Base-by-base conservation (phyloP, 1,140 invertebrate species). In the Neuroterus valhalla region DNA sequence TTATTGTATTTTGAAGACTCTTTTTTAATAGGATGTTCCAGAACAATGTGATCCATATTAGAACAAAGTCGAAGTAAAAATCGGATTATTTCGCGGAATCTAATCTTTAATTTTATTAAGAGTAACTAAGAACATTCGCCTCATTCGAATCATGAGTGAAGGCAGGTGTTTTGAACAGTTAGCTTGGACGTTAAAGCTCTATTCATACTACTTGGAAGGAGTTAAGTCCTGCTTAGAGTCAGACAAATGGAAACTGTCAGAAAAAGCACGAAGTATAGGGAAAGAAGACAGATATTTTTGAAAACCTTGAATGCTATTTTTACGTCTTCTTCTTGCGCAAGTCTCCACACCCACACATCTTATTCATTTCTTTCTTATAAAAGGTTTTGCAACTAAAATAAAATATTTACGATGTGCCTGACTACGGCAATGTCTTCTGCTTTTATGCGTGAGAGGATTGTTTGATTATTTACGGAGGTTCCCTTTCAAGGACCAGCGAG, bases 191-290 rank as follows among this genome's bases (percentile, higher is more conserved):
- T 55, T 12, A 55, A 55, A 55, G 52, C 19, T 55, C 14, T 55
- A 55, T 26, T 55, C 21, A 14, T 26, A 55, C 52, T 55, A 55
- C 52, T 55, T 55, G 21, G 26, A 26, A 55, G 52, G 52, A 55
- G 52, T 55, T 26, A 55, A 55, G 52, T 26, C 23, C 23, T 55
- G 19, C 14, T 55, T 21, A 14, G 11, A 23, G 52, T 55, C 52
- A 55, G 52, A 55, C 52, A 26, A 11, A 21, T 21, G 31, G 10
- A 6, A 38, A 10, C 31, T 38, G 31, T n/a, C n/a, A 38, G 31
- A 38, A 38, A 38, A 38, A 38, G 4, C 0, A 8, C 5, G 1
- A 38, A 10, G 31, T 38, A 8, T 8, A 38, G 10, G 4, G 5
- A 38, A 38, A 38, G n/a, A 38, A 38, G 0, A 38, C 1, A 38